Conservation (phyloP, 2,888 invertebrate genomes). For the Antheraea yamamai region DNA sequence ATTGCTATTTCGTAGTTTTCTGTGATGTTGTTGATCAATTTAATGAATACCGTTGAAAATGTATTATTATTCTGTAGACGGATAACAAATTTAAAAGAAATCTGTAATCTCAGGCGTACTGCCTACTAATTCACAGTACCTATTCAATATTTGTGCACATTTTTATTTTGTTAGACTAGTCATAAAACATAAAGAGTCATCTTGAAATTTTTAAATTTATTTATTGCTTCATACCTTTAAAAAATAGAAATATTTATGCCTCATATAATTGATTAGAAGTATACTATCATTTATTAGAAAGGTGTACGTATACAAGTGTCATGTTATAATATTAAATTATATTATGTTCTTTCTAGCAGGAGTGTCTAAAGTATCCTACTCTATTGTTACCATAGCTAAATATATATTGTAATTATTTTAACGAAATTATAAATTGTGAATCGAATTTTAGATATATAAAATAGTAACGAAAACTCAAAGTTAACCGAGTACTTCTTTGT, state of each 20-base stretch:
- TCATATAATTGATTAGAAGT: constrained; percentile 17
- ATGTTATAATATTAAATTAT: constrained; percentile 22
- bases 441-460: constrained; percentile 21
- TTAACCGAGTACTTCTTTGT: constrained; percentile 42
- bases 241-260: constrained; percentile 28
- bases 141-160: constrained; percentile 41
- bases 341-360: constrained; percentile 27
- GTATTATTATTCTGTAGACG: constrained; percentile 37
- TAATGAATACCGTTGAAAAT: constrained; percentile 46
- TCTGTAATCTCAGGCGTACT: neutral
- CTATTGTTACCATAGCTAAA: constrained; percentile 76
- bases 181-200: constrained; percentile 71
- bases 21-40: constrained; percentile 65
- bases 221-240: constrained; percentile 60
- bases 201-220: constrained; percentile 68
- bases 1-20: constrained; percentile 60
- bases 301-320: constrained; percentile 27
- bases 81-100: constrained; percentile 29
- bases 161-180: constrained; percentile 73
- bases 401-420: constrained; percentile 56
- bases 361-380: constrained; percentile 29
- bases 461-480: constrained; percentile 16
- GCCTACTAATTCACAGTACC: constrained; percentile 22
- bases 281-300: constrained; percentile 20
- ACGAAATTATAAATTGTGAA: constrained; percentile 42